A percentile compares a stretch with the other conserved stretches of the same genome.
Evolutionary conservation across 2,797 vertebrate species (phyloP).

Genomic region (Oceanodroma leucorhoa): DNA sequence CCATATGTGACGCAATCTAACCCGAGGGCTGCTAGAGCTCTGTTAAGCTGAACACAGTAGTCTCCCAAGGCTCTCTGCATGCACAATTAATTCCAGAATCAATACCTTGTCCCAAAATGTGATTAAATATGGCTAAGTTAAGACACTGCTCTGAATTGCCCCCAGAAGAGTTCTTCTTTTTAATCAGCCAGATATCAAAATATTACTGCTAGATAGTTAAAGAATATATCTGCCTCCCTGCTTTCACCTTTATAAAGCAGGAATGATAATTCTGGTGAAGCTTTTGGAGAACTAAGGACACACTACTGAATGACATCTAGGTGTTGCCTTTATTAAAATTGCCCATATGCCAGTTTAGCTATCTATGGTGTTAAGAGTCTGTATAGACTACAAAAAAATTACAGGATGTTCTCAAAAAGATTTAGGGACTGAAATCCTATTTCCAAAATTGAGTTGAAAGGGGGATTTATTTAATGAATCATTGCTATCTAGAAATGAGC

Average conservation of each 20-base stretch:
- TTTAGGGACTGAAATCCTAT: background rate
- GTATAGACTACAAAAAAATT: background rate
- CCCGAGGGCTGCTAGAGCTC: background rate
- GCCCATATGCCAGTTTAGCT: background rate
- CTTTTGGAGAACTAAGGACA: background rate
- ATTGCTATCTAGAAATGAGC: background rate
- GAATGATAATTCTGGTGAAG: background rate
- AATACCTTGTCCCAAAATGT: background rate
- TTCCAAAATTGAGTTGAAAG: background rate
- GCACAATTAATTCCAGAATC: background rate
- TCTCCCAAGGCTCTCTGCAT: background rate
- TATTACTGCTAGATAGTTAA: background rate
- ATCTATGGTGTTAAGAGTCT: background rate
- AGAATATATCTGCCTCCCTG: background rate
- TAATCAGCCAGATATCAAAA: background rate
- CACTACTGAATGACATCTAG: background rate
- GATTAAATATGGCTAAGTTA: conserved; percentile 7
- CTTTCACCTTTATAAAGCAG: background rate
- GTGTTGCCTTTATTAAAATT: background rate
- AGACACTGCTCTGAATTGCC: background rate
- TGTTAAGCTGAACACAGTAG: rapidly evolving
- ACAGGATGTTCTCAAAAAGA: background rate
- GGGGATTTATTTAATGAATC: background rate
- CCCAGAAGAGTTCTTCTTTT: background rate
- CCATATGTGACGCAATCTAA: background rate